Conservation (phyloP, 2,113 vertebrate species). For the Gobio gobio region DNA sequence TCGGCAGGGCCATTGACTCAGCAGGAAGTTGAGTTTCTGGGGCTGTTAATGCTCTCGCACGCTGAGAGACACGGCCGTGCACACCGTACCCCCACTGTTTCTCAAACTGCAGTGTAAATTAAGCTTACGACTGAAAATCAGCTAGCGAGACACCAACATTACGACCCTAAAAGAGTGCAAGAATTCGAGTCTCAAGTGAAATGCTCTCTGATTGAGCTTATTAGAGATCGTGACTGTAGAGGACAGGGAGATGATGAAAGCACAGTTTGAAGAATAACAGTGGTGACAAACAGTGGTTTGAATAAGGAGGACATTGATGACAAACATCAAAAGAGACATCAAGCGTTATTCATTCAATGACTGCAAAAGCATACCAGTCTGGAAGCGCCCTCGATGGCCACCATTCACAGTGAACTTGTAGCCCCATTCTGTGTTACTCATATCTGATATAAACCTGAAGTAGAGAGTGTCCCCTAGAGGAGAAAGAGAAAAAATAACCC, state of each 20-base stretch:
- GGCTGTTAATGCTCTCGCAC: background rate
- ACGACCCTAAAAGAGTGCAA: background rate
- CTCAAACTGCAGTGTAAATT: background rate
- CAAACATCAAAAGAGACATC: background rate
- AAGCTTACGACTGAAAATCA: background rate
- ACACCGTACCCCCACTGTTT: background rate
- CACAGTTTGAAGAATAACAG: background rate
- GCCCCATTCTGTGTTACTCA: constrained; percentile 99
- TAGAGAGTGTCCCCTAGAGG: constrained; percentile 88
- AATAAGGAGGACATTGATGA: background rate
- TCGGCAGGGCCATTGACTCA: background rate
- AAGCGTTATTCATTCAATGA: background rate
- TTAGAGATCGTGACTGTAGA: background rate
- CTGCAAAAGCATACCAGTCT: constrained; percentile 83
- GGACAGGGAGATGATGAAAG: background rate
- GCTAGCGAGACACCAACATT: background rate
- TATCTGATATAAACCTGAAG: constrained; percentile 94
- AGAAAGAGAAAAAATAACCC: constrained; percentile 27
- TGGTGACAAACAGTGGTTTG: background rate
- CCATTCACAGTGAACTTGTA: constrained; percentile 95
- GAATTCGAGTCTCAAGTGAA: background rate
- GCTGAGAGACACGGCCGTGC: background rate
- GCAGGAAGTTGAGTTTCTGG: constrained; percentile 17
- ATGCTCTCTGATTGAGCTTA: background rate
- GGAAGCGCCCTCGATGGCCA: constrained; percentile 94